These are phyloP conservation scores for Sebastes cheni DNA, from an alignment of 2,797 vertebrate genomes.

Conservation along the genomic window DNA sequence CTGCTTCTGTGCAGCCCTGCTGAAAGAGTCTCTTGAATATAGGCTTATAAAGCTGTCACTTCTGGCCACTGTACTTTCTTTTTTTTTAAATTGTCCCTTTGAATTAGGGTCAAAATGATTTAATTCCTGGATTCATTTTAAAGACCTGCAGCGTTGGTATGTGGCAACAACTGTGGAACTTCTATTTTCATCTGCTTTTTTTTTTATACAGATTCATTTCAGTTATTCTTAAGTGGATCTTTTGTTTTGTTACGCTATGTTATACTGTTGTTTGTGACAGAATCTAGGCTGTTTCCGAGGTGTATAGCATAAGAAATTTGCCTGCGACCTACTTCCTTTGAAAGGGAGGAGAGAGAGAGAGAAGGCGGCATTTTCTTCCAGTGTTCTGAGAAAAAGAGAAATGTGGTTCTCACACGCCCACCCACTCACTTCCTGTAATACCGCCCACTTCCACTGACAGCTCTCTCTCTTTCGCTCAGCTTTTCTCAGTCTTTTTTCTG, in stretches of 20 bases:
- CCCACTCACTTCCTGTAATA: constrained; percentile 87
- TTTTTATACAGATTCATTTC: constrained; percentile 19
- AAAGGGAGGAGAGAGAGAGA: constrained; percentile 63
- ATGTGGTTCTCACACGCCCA: constrained; percentile 81
- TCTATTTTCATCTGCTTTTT: constrained; percentile 30
- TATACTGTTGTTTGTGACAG: constrained; percentile 9
- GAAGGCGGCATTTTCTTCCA: constrained; percentile 75
- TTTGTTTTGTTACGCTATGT: constrained; percentile 7
- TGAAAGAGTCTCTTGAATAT: constrained; percentile 63
- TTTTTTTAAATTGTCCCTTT: constrained; percentile 39
- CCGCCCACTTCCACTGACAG: constrained; percentile 85
- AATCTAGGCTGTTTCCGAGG: constrained; percentile 41
- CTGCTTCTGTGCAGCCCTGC: constrained; percentile 76
- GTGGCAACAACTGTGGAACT: constrained; percentile 3
- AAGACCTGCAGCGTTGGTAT: constrained; percentile 43
- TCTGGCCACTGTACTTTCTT: constrained; percentile 50
- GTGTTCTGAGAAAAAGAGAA: constrained; percentile 80
- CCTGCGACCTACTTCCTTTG: constrained; percentile 76
- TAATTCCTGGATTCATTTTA: constrained; percentile 35
- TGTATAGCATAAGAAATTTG: constrained; percentile 67
- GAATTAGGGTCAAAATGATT: constrained; percentile 37
- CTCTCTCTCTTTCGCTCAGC: constrained; percentile 44
- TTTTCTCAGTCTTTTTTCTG: constrained; percentile 51
- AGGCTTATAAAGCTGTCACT: constrained; percentile 70
- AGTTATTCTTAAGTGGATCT: constrained; percentile 13